Evolutionary conservation across 2,797 vertebrate genomes (phyloP).

Genomic region (Buphagus erythrorhynchus): DNA sequence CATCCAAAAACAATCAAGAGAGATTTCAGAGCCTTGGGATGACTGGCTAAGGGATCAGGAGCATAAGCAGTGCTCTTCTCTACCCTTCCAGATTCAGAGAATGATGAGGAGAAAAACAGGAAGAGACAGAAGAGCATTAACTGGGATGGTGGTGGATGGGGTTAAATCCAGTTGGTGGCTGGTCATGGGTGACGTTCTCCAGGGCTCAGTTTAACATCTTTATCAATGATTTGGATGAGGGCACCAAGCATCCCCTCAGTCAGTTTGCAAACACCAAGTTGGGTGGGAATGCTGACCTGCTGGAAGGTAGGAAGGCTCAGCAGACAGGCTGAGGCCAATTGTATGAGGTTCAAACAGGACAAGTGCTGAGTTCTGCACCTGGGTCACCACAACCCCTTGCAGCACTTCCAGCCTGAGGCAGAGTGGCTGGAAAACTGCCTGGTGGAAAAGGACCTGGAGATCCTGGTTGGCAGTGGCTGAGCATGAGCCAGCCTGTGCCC

Average conservation of each 20-base stretch:
- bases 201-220: neutral
- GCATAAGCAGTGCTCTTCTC: neutral
- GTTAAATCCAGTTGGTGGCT: no score
- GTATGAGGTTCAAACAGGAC: neutral
- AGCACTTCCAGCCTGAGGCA: neutral
- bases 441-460: neutral
- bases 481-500: neutral
- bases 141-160: neutral
- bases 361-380: neutral
- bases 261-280: neutral
- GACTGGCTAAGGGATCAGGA: neutral
- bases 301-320: neutral
- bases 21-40: neutral
- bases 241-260: neutral
- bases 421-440: neutral
- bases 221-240: neutral
- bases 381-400: accelerated
- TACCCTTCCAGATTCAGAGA: neutral
- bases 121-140: neutral
- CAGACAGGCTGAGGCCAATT: neutral
- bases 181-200: neutral
- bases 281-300: neutral
- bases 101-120: neutral
- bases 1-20: neutral
- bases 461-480: neutral